Evolutionary conservation across 1,140 invertebrate species (phyloP).

Genomic region (Zaprionus capensis): DNA sequence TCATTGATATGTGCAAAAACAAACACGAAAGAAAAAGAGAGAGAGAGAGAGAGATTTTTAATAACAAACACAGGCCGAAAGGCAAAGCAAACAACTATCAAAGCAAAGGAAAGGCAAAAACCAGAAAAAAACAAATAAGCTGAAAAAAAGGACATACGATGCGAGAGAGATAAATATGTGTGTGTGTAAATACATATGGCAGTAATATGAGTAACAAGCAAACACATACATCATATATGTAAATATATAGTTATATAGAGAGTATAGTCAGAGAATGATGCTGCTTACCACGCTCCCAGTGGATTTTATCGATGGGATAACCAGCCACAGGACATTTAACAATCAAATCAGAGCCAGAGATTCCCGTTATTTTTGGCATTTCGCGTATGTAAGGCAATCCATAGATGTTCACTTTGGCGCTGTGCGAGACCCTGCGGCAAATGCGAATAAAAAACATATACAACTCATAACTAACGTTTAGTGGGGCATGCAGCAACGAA

Average conservation of each 20-base stretch:
- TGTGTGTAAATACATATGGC: not conserved
- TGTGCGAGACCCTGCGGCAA: slow-evolving; percentile 88
- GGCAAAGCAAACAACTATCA: slow-evolving; percentile 52
- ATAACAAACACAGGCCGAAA: slow-evolving; percentile 73
- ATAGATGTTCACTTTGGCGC: slow-evolving; percentile 95
- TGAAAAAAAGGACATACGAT: slow-evolving; percentile 8
- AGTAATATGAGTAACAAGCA: not conserved
- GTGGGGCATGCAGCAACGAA: slow-evolving; percentile 17
- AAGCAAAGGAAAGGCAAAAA: slow-evolving; percentile 36
- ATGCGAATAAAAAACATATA: slow-evolving; percentile 44
- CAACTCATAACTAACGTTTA: slow-evolving; percentile 49
- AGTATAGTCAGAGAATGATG: not conserved
- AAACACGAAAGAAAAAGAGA: slow-evolving; percentile 39
- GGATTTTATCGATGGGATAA: slow-evolving; percentile 94
- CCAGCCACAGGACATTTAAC: slow-evolving; percentile 97
- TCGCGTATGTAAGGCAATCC: slow-evolving; percentile 94
- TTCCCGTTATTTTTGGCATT: slow-evolving; percentile 95
- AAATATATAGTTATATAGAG: slow-evolving; percentile 18
- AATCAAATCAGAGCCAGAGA: slow-evolving; percentile 92
- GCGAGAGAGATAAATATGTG: not conserved
- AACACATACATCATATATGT: slow-evolving; percentile 19
- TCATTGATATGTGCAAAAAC: slow-evolving; percentile 73
- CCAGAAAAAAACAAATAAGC: slow-evolving; percentile 23
- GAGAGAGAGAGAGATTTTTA: slow-evolving; percentile 53
- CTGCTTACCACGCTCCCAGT: slow-evolving; percentile 93